Percentiles rank a stretch among this genome's conserved stretches.
phyloP scores from a whole-genome alignment of 2,888 invertebrate genomes.

The Chaitophorus viminalis region DNA sequence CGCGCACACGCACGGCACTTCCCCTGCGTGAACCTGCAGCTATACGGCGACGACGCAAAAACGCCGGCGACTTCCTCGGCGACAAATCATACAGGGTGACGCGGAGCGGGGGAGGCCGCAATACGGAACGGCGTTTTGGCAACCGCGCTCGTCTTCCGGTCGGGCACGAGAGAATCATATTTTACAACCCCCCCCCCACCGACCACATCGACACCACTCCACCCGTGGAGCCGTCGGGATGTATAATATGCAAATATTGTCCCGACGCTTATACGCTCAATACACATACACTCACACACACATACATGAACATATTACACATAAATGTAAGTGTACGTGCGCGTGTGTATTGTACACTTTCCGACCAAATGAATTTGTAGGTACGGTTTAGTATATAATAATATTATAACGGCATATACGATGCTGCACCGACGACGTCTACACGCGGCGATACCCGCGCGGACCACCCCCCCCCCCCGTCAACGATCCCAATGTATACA shows the following conservation, averaged over 20 bases:
- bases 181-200: background rate
- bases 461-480: no score
- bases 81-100: slow-evolving; percentile 52
- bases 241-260: slow-evolving; percentile 51
- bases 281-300: background rate
- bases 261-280: background rate
- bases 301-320: no score
- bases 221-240: background rate
- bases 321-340: background rate
- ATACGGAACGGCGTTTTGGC: slow-evolving; percentile 60
- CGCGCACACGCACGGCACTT: no score
- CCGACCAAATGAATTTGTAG: slow-evolving; percentile 44
- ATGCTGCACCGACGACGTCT: background rate
- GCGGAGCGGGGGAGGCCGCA: slow-evolving; percentile 15
- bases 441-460: no score
- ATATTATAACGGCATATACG: background rate
- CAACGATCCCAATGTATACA: no score
- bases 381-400: background rate
- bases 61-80: slow-evolving; percentile 55
- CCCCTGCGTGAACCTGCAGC: background rate
- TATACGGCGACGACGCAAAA: slow-evolving; percentile 51
- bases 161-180: slow-evolving; percentile 52
- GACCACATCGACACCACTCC: background rate
- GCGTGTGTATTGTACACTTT: slow-evolving; percentile 15
- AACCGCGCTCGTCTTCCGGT: slow-evolving; percentile 54